Evolutionary conservation across 2,113 vertebrate species (phyloP).

Genomic region (Cololabis saira): DNA sequence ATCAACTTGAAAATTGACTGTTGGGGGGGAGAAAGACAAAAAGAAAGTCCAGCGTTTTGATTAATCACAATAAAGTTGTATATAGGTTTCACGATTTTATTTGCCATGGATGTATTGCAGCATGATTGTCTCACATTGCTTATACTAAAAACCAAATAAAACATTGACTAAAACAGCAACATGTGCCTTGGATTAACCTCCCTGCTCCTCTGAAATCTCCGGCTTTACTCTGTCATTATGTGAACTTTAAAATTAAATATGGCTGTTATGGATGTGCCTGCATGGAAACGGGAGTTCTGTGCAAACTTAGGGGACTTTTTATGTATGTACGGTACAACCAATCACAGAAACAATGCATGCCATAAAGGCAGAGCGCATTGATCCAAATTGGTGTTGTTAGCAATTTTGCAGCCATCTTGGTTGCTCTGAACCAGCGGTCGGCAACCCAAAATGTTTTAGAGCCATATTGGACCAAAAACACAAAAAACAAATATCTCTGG

Average conservation of each 20-base stretch:
- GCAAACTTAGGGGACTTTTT: too few species aligned
- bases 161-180: conserved; percentile 17
- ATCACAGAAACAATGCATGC: too few species aligned
- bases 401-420: too few species aligned
- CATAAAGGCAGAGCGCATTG: too few species aligned
- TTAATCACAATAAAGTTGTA: not conserved
- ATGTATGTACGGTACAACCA: too few species aligned
- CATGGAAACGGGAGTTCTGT: not conserved
- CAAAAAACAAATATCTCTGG: too few species aligned
- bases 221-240: conserved; percentile 26
- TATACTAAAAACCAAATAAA: too few species aligned
- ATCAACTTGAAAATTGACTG: conserved; percentile 79
- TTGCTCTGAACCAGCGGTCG: too few species aligned
- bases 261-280: conserved; percentile 11
- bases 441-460: too few species aligned
- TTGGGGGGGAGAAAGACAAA: not conserved
- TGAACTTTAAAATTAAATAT: conserved; percentile 20
- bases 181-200: conserved; percentile 17
- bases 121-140: too few species aligned
- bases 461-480: too few species aligned
- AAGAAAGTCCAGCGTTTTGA: not conserved
- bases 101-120: not conserved
- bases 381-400: too few species aligned
- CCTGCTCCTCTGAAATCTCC: conserved; percentile 7
- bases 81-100: not conserved